Evolutionary conservation across 2,113 vertebrate species (phyloP), one percentile per base, ranked within the genome.

Genomic region (Anser cygnoides): DNA sequence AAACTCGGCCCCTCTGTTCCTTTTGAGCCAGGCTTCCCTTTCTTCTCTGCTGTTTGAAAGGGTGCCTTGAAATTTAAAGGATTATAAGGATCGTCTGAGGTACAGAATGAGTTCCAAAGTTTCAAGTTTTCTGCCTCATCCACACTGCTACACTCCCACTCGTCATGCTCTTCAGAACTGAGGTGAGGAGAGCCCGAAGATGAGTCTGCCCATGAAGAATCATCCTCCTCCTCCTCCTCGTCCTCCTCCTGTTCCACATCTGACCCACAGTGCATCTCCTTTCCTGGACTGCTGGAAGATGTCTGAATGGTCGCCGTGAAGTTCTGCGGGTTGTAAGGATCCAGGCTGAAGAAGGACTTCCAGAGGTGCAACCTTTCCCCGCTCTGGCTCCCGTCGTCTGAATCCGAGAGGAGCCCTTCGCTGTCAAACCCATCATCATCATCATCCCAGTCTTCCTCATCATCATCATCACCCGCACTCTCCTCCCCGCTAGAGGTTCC

Each of bases 301-400:
- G 98, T 98, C 54, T 97, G 98, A 52, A 98, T 96, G 9, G 87
- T 83, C 19, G 99, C 99, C 0, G 98, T 99, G 66, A 99, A 99
- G 97, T 99, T 99, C 22, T 96, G 98, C 37, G 98, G 99, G 91
- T 99, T 97, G 83, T 99, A 99, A 2, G 99, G 99, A 90, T 99
- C 99, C 35, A 92, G 39, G 19, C 90, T 98, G 90, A 96, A 98
- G 97, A 99, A 97, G 1, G 98, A 98, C 71, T 96, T 98, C 99
- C 98, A 99, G 58, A 99, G 97, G 1, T 97, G 97, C 50, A 98
- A 97, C 4, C 96, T 95, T 35, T 99, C 98, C 0, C 97, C 91
- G 28, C 98, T 97, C 1, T 61, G 89, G 41, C 95, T 97, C 7
- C 96, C 97, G 0, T 65, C 43, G 1, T 98, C 98, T 1, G 98